phyloP scores from a whole-genome alignment of 2,888 invertebrate species.

The Dolomedes plantarius region DNA sequence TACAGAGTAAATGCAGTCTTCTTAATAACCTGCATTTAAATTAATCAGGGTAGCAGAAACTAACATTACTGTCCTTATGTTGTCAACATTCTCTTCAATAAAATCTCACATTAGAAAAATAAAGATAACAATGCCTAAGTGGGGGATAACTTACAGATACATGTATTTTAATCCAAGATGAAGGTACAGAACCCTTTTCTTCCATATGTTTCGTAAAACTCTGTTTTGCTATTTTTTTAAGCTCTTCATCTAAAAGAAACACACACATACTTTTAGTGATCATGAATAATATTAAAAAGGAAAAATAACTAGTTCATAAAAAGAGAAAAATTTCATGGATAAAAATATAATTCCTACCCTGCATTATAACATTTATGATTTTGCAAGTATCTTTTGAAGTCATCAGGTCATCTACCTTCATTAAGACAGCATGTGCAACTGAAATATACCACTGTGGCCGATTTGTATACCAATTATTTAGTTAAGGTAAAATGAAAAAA shows the following conservation, averaged over 20 bases:
- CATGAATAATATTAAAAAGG: not conserved
- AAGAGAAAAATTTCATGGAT: not conserved
- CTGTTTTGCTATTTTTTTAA: not conserved
- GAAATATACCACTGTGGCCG: slow-evolving; percentile 45
- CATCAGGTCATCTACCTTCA: slow-evolving; percentile 16
- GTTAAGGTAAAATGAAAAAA: no score
- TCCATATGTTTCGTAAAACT: not conserved
- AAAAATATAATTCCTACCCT: not conserved
- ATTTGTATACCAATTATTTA: slow-evolving; percentile 22
- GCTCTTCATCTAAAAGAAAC: not conserved
- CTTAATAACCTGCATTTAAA: no score
- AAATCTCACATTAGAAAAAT: no score
- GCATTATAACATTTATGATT: not conserved
- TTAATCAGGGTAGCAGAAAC: no score
- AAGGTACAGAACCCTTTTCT: not conserved
- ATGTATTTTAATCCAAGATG: not conserved
- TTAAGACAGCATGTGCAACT: slow-evolving; percentile 20
- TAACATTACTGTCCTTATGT: no score
- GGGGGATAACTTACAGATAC: not conserved
- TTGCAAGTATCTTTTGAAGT: not conserved
- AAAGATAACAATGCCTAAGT: no score
- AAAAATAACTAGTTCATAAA: not conserved
- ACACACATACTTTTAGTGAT: not conserved
- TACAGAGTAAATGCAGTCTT: no score
- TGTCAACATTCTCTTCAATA: no score